Evolutionary conservation across 2,113 vertebrate species (phyloP), one percentile per base, ranked within the genome.

Genomic region (Nyctibius bracteatus): DNA sequence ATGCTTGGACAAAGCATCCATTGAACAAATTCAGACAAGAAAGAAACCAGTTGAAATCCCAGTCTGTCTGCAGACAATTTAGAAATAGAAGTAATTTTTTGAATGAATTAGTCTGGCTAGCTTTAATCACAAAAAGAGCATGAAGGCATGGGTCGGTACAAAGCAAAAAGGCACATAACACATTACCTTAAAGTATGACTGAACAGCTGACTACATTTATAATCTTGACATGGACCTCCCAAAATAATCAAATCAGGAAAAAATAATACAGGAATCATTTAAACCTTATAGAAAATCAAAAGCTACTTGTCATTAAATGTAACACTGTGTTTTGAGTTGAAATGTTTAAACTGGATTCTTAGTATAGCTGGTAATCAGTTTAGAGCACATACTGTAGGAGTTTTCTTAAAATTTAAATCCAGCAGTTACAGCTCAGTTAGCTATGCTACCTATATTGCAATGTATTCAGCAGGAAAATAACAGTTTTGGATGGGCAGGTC

Each of bases 101-200:
- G 0, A 85, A 67, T 90, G 81, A 74, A 67, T 92, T 86, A 23
- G 5, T 84, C 61, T 88, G 18, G 27, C 37, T 88, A 54, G 19
- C 15, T 81, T 92, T 89, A 89, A 68, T 94, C 83, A 89, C 19
- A 84, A 63, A 74, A 96, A 80, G 24, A 83, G 16, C 28, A 1
- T 79, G 79, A 93, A 95, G 55, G 28, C 62, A 49, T 75, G 75
- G 20, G 49, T 84, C 59, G 78, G 39, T 86, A 67, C 43, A 43
- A 63, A 88, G 43, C 14, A 73, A 55, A 90, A 82, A 67, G 9
- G 55, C 37, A 78, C 2, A 14, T 4, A 87, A 20, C 15, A 51
- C 0, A 0, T 90, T 79, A 84, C 28, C 25, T 57, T 72, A 24
- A 78, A 81, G 30, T 61, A 37, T 78, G 55, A 61, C 47, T 27